phyloP scores from a whole-genome alignment of 2,888 invertebrate species.

The Monoplex corrugatus region DNA sequence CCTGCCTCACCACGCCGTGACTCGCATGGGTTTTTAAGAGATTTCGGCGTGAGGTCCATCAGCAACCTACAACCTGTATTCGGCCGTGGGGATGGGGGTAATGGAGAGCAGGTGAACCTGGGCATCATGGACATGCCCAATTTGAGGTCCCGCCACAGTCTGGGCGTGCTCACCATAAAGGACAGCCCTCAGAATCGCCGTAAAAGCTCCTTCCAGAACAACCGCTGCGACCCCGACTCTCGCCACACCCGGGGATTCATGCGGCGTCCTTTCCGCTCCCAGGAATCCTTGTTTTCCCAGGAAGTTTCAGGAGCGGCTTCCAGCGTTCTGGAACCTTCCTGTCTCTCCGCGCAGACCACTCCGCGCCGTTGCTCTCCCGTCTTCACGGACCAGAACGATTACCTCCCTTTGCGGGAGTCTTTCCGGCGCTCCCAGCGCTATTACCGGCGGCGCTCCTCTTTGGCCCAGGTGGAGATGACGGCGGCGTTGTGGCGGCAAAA shows the following conservation, averaged over 20 bases:
- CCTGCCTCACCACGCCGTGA: slow-evolving; percentile 72
- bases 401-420: slow-evolving; percentile 59
- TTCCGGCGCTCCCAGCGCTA: slow-evolving; percentile 65
- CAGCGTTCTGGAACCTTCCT: background rate
- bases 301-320: slow-evolving; percentile 29
- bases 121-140: slow-evolving; percentile 72
- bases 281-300: slow-evolving; percentile 28
- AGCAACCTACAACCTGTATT: slow-evolving; percentile 50
- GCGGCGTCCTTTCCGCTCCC: slow-evolving; percentile 47
- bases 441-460: slow-evolving; percentile 72
- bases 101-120: slow-evolving; percentile 52
- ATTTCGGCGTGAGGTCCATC: slow-evolving; percentile 55
- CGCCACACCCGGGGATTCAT: background rate
- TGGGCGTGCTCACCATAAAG: slow-evolving; percentile 68
- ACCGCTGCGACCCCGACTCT: slow-evolving; percentile 47
- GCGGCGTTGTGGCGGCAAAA: slow-evolving; percentile 44
- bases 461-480: slow-evolving; percentile 59
- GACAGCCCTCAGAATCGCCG: slow-evolving; percentile 74
- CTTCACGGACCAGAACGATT: slow-evolving; percentile 57
- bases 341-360: slow-evolving; percentile 27
- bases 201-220: slow-evolving; percentile 73
- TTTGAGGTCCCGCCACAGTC: slow-evolving; percentile 69
- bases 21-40: slow-evolving; percentile 56
- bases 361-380: slow-evolving; percentile 45
- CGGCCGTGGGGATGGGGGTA: background rate